phyloP scores from a whole-genome alignment of 2,888 invertebrate genomes.

The Lasioglossum lativentre region DNA sequence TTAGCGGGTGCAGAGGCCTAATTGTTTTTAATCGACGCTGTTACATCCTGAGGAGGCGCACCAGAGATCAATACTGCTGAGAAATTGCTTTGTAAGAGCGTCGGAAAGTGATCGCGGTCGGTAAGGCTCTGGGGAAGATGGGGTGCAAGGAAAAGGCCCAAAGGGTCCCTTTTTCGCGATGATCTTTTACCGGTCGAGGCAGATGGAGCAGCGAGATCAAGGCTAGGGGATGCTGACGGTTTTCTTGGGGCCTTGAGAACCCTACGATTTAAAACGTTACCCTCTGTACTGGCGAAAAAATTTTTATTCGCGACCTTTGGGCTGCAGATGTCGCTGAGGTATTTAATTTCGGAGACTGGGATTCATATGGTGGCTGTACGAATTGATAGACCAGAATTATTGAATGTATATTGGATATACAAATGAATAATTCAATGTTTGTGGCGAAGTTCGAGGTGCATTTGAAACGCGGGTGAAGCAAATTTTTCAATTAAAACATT shows the following conservation, averaged over 20 bases:
- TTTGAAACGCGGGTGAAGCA: not conserved
- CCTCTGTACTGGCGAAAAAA: not conserved
- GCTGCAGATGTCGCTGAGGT: slow-evolving; percentile 59
- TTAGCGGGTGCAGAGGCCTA: slow-evolving; percentile 10
- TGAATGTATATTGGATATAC: not conserved
- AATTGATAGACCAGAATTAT: not conserved
- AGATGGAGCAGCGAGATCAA: slow-evolving; percentile 19
- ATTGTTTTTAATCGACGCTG: not conserved
- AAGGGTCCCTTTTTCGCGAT: slow-evolving; percentile 28
- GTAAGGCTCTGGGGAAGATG: slow-evolving; percentile 28
- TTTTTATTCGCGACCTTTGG: not conserved
- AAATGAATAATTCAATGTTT: not conserved
- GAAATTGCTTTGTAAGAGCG: no score
- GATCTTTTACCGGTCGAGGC: slow-evolving; percentile 63
- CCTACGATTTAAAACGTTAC: slow-evolving; percentile 41
- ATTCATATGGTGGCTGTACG: not conserved
- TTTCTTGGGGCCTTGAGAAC: not conserved
- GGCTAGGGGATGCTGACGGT: slow-evolving; percentile 21
- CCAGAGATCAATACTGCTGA: not conserved
- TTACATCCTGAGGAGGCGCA: not conserved
- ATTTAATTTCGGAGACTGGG: not conserved
- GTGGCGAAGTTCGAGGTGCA: not conserved
- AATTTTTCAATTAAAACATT: not conserved
- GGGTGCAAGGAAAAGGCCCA: not conserved
- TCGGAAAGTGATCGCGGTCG: slow-evolving; percentile 35